These are phyloP conservation scores for Epistrophella euchroma DNA, from an alignment of 2,888 invertebrate genomes.

Conservation along the genomic window DNA sequence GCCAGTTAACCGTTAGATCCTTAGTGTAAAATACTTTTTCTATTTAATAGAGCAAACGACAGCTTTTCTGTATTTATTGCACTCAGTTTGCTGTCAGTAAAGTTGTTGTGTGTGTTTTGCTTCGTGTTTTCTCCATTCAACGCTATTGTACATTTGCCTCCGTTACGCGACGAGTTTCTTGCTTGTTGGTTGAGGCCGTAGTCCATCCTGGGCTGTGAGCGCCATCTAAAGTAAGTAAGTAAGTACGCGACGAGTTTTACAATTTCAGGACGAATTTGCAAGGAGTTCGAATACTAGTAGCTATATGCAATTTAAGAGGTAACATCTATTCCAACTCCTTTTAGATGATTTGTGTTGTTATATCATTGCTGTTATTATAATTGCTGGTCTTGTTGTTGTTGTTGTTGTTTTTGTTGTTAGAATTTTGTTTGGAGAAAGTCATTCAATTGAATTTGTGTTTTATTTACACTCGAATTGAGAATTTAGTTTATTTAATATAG, in stretches of 20 bases:
- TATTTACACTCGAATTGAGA: constrained; percentile 53
- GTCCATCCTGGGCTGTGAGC: too few relatives aligned
- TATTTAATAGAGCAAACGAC: constrained; percentile 70
- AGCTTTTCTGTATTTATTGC: constrained; percentile 69
- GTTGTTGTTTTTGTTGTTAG: constrained; percentile 12
- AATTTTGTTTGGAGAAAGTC: neutral
- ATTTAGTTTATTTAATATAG: constrained; percentile 17
- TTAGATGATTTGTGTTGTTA: constrained; percentile 53
- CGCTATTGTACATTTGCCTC: neutral
- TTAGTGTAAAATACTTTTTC: constrained; percentile 39
- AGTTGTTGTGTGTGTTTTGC: constrained; percentile 38
- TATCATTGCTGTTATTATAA: neutral
- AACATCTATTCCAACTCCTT: constrained; percentile 13
- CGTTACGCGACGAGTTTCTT: constrained; percentile 26
- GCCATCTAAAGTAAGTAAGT: too few relatives aligned
- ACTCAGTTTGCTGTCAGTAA: constrained; percentile 19
- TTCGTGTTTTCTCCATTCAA: constrained; percentile 3
- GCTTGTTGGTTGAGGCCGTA: too few relatives aligned
- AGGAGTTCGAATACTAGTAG: neutral
- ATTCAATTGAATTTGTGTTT: constrained; percentile 36
- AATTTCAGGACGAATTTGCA: constrained; percentile 29
- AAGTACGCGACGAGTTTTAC: constrained; percentile 23
- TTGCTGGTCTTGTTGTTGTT: constrained; percentile 12
- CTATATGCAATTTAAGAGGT: constrained; percentile 3
- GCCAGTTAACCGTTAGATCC: constrained; percentile 1